phyloP scores from a whole-genome alignment of 2,888 invertebrate genomes.

The Neria commutata region DNA sequence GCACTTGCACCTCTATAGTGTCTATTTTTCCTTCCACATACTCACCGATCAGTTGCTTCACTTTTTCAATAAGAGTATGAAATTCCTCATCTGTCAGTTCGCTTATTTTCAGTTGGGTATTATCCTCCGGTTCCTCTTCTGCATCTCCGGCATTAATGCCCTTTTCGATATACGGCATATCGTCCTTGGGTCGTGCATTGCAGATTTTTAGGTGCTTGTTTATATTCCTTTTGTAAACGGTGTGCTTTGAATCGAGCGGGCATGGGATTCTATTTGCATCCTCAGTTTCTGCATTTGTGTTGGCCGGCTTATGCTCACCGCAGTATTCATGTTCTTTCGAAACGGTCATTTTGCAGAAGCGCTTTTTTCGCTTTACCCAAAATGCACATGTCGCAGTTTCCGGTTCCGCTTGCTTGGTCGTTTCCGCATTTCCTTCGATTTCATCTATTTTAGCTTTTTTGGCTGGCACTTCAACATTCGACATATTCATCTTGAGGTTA shows the following conservation, averaged over 20 bases:
- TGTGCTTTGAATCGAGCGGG: conserved; percentile 78
- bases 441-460: conserved; percentile 42
- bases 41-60: conserved; percentile 60
- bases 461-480: conserved; percentile 25
- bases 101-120: conserved; percentile 53
- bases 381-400: conserved; percentile 65
- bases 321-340: conserved; percentile 73
- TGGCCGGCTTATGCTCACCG: conserved; percentile 70
- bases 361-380: conserved; percentile 74
- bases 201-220: conserved; percentile 75
- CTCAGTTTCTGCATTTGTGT: conserved; percentile 26
- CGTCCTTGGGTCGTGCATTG: conserved; percentile 68
- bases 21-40: conserved; percentile 57
- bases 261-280: conserved; percentile 68
- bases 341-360: conserved; percentile 78
- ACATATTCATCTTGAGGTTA: too few species aligned
- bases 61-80: conserved; percentile 59
- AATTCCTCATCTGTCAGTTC: conserved; percentile 58
- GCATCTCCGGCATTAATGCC: conserved; percentile 50
- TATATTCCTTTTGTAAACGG: conserved; percentile 70
- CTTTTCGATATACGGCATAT: conserved; percentile 60
- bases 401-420: not conserved
- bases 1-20: conserved; percentile 57
- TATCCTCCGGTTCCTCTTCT: conserved; percentile 18
- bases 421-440: not conserved